phyloP scores from a whole-genome alignment of 1,140 invertebrate genomes.

The Cherax destructor region DNA sequence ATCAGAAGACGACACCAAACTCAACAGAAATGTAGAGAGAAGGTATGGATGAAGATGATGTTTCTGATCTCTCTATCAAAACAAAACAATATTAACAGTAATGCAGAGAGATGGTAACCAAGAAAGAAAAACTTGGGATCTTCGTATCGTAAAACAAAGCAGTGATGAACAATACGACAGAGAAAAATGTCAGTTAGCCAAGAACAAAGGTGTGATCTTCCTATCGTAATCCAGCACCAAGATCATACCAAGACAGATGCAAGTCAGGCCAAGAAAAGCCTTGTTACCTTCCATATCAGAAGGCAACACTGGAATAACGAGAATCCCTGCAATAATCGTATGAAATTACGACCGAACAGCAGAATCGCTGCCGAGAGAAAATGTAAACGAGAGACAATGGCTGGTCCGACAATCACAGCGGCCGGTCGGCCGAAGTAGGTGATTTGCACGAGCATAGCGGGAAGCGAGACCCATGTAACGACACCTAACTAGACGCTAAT shows the following conservation, averaged over 20 bases:
- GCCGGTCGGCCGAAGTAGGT: not conserved
- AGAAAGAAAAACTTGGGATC: no score
- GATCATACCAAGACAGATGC: not conserved
- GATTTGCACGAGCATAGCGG: constrained; percentile 1
- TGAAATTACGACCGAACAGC: not conserved
- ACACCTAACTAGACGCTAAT: constrained; percentile 8
- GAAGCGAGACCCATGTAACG: not conserved
- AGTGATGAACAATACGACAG: no score
- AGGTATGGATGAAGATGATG: no score
- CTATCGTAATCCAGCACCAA: not conserved
- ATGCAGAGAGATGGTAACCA: no score
- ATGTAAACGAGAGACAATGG: constrained; percentile 6
- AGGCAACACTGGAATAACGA: not conserved
- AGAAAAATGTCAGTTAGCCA: not conserved
- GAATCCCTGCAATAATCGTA: not conserved
- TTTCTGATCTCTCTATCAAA: no score
- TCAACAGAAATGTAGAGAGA: no score
- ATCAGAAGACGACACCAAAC: no score
- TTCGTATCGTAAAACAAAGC: no score
- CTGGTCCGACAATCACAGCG: not conserved
- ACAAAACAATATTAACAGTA: no score
- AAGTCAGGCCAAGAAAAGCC: not conserved
- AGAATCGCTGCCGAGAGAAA: not conserved
- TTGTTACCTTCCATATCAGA: not conserved
- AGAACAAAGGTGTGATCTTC: not conserved